Evolutionary conservation across 1,140 invertebrate genomes (phyloP), one percentile per base, ranked within the genome.

Genomic region (Drosophila takahashii): DNA sequence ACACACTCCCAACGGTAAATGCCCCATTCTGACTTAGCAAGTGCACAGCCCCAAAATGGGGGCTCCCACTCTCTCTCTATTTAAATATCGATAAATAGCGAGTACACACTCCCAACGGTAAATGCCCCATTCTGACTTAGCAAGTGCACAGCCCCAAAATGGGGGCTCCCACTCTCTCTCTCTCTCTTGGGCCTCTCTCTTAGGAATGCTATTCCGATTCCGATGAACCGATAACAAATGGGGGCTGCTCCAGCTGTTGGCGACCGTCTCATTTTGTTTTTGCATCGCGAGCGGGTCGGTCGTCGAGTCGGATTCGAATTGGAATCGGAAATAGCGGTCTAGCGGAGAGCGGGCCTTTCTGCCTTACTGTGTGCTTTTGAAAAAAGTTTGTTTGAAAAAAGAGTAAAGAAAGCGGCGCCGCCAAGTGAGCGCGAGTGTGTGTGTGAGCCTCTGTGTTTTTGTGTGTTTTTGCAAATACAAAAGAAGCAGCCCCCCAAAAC

Each of bases 391-490:
- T 67, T 76, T 85, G 65, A 44, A 56, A 72, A 62, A 77, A 53
- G 29, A 59, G 65, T 52, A 60, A 64, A 51, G 60, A 57, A 59
- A 76, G 15, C 61, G 51, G 29, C 56, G 65, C 44, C 62, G 62
- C 37, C 62, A 39, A 50, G 26, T 36, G 56, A 15, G 41, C 4
- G n/a, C 22, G 56, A 51, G 34, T 50, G 37, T 74, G 36, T 41
- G 60, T 48, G 44, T 59, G 54, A 16, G 29, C 26, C 37, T 47
- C 32, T 75, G 53, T 56, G 60, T 67, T 37, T 64, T 51, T 52
- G 34, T 66, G 60, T 58, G 57, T 74, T 60, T 74, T 60, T 69
- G 81, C 77, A 81, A 86, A 59, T 48, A 66, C 56, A 83, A 66
- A 61, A 51, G 37, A 51, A 77, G 47, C 44, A 60, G 56, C 48